Percentiles rank a stretch among this genome's conserved stretches.
Conservation (phyloP, 2,113 vertebrate genomes). For the Passer domesticus region DNA sequence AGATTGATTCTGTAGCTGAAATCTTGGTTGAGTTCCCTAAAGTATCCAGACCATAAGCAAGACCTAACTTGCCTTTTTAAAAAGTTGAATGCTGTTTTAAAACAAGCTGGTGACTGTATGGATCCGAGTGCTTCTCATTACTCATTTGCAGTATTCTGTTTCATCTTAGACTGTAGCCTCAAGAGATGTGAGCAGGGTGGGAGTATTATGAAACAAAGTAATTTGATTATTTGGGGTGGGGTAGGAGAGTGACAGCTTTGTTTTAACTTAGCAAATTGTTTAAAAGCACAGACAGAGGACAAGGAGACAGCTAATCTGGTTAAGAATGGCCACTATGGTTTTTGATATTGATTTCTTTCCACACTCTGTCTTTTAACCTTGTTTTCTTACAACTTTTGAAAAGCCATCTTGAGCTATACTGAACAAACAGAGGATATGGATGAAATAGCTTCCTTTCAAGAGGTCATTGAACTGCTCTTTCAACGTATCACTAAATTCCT, state of each 20-base stretch:
- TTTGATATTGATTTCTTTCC: constrained; percentile 38
- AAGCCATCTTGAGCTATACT: not conserved
- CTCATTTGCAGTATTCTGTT: constrained; percentile 2
- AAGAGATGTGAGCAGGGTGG: constrained; percentile 19
- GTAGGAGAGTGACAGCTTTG: constrained; percentile 5
- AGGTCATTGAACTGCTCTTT: not conserved
- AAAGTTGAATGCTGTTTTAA: not conserved
- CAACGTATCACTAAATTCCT: not conserved
- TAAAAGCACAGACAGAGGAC: constrained; percentile 45
- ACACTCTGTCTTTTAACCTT: constrained; percentile 6
- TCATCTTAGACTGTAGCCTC: not conserved
- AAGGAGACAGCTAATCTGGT: constrained; percentile 30
- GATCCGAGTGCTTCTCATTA: not conserved
- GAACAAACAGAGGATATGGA: not conserved
- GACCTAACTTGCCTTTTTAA: not conserved
- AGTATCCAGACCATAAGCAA: not conserved
- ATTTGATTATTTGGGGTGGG: constrained; percentile 47
- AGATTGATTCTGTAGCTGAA: not conserved
- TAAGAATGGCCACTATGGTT: not conserved
- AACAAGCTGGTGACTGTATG: not conserved
- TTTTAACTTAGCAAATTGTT: constrained; percentile 52
- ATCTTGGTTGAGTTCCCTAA: not conserved
- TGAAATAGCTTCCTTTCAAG: not conserved
- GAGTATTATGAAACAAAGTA: constrained; percentile 41
- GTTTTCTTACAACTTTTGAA: constrained; percentile 15